phyloP scores from a whole-genome alignment of 2,113 vertebrate species.

The Sula dactylatra region DNA sequence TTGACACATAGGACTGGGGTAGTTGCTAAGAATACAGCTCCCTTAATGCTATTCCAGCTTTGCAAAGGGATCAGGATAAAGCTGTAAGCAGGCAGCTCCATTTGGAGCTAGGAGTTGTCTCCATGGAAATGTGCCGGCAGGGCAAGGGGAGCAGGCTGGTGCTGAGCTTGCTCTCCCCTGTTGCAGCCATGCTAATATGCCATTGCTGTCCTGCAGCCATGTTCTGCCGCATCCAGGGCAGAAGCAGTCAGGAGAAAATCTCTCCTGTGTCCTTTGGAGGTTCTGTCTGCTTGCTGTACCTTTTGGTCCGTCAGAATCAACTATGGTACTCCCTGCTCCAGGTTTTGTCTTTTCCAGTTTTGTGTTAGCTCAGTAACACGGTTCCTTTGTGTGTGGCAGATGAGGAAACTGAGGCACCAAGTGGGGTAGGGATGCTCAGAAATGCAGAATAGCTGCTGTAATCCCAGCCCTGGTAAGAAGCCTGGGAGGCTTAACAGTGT shows the following conservation, averaged over 20 bases:
- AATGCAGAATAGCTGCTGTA: neutral
- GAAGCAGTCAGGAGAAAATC: neutral
- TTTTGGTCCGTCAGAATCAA: neutral
- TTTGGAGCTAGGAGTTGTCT: constrained; percentile 12
- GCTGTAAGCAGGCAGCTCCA: neutral
- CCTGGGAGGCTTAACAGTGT: fast-evolving
- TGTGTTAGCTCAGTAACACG: neutral
- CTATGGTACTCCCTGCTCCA: neutral
- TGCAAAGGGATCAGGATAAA: neutral
- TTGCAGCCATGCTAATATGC: neutral
- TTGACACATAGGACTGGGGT: neutral
- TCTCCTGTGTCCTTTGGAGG: neutral
- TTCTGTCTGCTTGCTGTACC: neutral
- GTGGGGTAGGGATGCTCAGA: neutral
- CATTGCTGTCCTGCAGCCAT: neutral
- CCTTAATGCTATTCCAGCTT: neutral
- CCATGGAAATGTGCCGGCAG: neutral
- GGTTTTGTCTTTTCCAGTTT: neutral
- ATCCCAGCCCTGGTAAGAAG: neutral
- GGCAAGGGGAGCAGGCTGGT: neutral
- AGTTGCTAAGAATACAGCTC: neutral
- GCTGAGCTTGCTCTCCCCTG: neutral
- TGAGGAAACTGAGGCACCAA: neutral
- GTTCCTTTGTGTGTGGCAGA: neutral
- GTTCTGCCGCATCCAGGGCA: neutral